These are phyloP conservation scores for Crematogaster levior DNA, from an alignment of 2,888 invertebrate genomes.

Conservation along the genomic window DNA sequence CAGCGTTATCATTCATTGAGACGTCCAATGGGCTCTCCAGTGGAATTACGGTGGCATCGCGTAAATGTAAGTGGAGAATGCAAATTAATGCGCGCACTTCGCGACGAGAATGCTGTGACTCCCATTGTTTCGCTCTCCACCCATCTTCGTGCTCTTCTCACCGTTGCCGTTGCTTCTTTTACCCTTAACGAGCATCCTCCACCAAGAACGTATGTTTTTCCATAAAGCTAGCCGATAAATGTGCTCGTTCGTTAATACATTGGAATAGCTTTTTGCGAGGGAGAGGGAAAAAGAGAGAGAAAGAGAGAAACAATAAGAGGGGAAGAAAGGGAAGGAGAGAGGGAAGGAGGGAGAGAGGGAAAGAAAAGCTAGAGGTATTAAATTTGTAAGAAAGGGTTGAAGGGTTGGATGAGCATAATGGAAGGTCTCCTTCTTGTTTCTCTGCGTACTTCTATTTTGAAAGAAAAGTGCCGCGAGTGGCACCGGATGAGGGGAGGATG, in stretches of 20 bases:
- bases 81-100: constrained; percentile 67
- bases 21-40: constrained; percentile 16
- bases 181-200: constrained; percentile 39
- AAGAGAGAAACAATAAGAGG: too few species aligned
- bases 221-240: constrained; percentile 29
- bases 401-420: constrained; percentile 58
- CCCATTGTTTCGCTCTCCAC: constrained; percentile 59
- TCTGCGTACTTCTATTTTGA: constrained; percentile 50
- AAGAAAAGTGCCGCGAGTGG: constrained; percentile 34
- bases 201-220: constrained; percentile 45
- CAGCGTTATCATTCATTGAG: constrained; percentile 41
- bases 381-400: constrained; percentile 51
- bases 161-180: constrained; percentile 30
- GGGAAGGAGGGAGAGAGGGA: background rate
- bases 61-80: constrained; percentile 61
- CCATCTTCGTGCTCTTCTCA: background rate
- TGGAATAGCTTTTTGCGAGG: background rate
- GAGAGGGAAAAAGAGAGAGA: background rate
- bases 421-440: constrained; percentile 53
- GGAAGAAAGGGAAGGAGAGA: background rate
- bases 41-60: constrained; percentile 39
- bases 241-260: constrained; percentile 40
- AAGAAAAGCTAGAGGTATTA: constrained; percentile 39
- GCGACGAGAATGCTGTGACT: constrained; percentile 32
- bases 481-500: background rate